A percentile compares a stretch with the other conserved stretches of the same genome.
phyloP scores from a whole-genome alignment of 1,140 invertebrate species.

The Linepithema humile region DNA sequence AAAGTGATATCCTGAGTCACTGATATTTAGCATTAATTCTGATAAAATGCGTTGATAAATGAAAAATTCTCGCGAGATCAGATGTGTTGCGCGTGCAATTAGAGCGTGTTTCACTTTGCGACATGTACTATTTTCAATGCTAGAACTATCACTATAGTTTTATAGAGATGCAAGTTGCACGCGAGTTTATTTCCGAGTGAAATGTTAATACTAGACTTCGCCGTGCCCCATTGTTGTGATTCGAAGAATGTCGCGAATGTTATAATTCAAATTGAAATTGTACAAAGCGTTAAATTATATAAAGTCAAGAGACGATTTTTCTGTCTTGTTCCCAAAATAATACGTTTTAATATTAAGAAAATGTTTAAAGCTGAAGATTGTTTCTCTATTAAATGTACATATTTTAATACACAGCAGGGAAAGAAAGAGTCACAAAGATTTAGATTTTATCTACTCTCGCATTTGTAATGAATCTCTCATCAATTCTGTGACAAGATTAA shows the following conservation, averaged over 20 bases:
- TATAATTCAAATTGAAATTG: constrained; percentile 31
- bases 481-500: constrained; percentile 18
- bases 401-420: constrained; percentile 10
- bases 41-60: neutral
- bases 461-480: constrained; percentile 30
- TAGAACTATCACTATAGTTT: constrained; percentile 24
- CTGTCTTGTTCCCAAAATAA: constrained; percentile 11
- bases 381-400: constrained; percentile 37
- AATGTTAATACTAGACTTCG: constrained; percentile 35
- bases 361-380: constrained; percentile 30
- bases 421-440: constrained; percentile 21
- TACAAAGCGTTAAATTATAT: constrained; percentile 42
- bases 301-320: constrained; percentile 34
- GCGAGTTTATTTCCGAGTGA: constrained; percentile 53
- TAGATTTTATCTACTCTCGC: constrained; percentile 28
- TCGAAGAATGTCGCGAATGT: neutral
- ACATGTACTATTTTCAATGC: constrained; percentile 1
- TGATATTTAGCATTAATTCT: neutral
- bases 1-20: neutral
- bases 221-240: constrained; percentile 30
- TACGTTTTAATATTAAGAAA: neutral
- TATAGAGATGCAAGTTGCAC: constrained; percentile 29
- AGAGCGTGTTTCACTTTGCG: constrained; percentile 11
- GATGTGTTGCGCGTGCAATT: constrained; percentile 47
- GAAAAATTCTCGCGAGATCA: constrained; percentile 1